phyloP scores from a whole-genome alignment of 2,797 vertebrate genomes.

The Manis pentadactyla region DNA sequence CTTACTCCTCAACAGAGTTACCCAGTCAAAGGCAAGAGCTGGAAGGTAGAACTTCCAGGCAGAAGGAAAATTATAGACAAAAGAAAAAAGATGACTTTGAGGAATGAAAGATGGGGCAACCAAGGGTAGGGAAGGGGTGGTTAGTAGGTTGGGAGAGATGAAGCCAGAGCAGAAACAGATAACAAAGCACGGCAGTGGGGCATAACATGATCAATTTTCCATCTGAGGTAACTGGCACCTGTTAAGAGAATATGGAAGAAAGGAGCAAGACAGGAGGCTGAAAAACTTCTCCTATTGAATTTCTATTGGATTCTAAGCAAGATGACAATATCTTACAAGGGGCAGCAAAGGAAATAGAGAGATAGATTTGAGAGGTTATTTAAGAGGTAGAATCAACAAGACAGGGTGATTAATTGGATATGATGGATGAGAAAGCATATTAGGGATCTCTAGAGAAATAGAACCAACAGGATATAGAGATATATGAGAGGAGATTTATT shows the following conservation, averaged over 20 bases:
- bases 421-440: not conserved
- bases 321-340: not conserved
- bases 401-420: not conserved
- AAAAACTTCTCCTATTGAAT: not conserved
- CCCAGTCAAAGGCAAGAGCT: not conserved
- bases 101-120: not conserved
- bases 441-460: not conserved
- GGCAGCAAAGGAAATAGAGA: not conserved
- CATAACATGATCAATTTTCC: not conserved
- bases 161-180: not conserved
- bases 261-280: not conserved
- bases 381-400: not conserved
- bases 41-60: not conserved
- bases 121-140: not conserved
- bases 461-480: not conserved
- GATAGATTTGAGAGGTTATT: not conserved
- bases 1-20: no score
- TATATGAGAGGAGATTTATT: not conserved
- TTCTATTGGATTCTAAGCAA: slow-evolving; percentile 19
- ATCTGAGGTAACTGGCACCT: not conserved
- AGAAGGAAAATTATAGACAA: not conserved
- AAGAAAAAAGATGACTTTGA: not conserved
- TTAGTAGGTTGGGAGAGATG: not conserved
- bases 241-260: not conserved
- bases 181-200: not conserved